Evolutionary conservation across 2,113 vertebrate species (phyloP).

Genomic region (Tympanuchus pallidicinctus): DNA sequence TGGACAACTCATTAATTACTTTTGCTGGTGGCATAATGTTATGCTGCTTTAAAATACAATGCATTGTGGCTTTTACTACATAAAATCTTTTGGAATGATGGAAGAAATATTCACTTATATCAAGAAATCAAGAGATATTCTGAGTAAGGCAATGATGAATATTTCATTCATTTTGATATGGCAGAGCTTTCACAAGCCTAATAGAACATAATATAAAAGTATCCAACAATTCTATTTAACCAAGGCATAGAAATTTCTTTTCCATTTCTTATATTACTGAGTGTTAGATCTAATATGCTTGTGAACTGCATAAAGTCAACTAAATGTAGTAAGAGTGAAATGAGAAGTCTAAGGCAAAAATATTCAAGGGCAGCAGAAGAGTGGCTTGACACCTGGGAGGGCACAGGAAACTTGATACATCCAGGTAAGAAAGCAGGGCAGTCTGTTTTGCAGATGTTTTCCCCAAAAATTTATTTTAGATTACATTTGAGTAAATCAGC

Average conservation of each 20-base stretch:
- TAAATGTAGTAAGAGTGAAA: background rate
- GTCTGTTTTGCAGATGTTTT: background rate
- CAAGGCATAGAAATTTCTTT: background rate
- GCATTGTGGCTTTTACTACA: conserved; percentile 1
- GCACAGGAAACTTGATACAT: background rate
- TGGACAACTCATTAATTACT: conserved; percentile 45
- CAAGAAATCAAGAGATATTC: background rate
- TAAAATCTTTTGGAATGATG: conserved; percentile 35
- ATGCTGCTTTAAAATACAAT: conserved; percentile 26
- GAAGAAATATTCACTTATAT: conserved; percentile 38
- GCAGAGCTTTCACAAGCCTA: background rate
- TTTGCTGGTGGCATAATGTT: conserved; percentile 47
- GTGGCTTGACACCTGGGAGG: fast-evolving
- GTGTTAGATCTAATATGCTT: background rate
- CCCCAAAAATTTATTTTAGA: background rate
- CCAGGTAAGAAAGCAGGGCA: background rate
- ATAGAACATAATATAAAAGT: background rate
- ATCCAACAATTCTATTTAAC: background rate
- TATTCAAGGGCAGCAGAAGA: background rate
- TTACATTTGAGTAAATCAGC: background rate
- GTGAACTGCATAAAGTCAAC: background rate
- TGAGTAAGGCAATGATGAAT: background rate
- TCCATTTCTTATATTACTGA: background rate
- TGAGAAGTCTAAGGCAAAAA: background rate
- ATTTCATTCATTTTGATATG: conserved; percentile 13